These are phyloP conservation scores for Eptatretus burgeri DNA, from an alignment of 2,113 vertebrate genomes.

Conservation along the genomic window DNA sequence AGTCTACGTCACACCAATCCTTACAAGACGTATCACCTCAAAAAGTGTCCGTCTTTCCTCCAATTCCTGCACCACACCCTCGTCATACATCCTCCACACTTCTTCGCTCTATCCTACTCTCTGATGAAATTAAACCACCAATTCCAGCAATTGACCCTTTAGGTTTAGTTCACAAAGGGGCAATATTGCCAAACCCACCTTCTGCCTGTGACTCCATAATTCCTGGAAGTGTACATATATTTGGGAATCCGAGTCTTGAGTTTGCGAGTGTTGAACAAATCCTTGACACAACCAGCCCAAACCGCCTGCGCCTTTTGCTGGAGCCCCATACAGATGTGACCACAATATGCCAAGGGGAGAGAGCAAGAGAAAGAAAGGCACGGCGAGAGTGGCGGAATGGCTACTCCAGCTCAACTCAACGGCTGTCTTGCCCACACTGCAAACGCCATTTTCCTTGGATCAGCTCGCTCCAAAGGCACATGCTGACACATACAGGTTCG, in stretches of 20 bases:
- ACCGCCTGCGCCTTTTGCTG: slow-evolving; percentile 68
- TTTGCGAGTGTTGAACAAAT: slow-evolving; percentile 96
- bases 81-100: no score
- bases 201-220: no score
- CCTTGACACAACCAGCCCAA: slow-evolving; percentile 69
- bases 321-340: slow-evolving; percentile 22
- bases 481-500: slow-evolving; percentile 87
- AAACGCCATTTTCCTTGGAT: slow-evolving; percentile 71
- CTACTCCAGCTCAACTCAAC: slow-evolving; percentile 63
- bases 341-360: slow-evolving; percentile 21
- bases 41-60: no score
- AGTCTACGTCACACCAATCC: no score
- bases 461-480: slow-evolving; percentile 64
- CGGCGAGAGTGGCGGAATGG: slow-evolving; percentile 21
- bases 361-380: not conserved
- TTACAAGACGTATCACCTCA: no score
- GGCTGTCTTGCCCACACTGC: slow-evolving; percentile 62
- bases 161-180: no score
- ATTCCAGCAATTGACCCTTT: no score
- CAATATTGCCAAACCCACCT: no score
- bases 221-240: no score
- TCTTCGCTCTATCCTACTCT: no score
- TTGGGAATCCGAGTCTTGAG: slow-evolving; percentile 15
- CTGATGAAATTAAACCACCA: no score
- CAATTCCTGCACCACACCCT: no score